phyloP scores from a whole-genome alignment of 2,797 vertebrate species.

The Apogon hyalosoma region DNA sequence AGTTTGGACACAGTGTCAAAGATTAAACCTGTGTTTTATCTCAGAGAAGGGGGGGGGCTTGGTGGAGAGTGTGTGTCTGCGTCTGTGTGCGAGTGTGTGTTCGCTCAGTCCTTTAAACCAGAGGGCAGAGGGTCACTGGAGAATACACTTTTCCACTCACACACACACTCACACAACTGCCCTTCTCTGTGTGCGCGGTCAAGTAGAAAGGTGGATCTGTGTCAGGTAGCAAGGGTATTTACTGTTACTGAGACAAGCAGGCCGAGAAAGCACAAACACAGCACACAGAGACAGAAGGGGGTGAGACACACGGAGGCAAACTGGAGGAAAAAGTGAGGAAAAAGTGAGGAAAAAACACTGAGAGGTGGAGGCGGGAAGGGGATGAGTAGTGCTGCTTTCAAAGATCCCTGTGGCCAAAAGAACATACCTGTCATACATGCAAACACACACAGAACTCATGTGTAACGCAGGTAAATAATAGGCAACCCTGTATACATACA shows the following conservation, averaged over 20 bases:
- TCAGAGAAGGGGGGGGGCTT: constrained; percentile 58
- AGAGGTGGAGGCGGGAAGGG: constrained; percentile 41
- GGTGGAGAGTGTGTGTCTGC: constrained; percentile 42
- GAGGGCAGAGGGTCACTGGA: constrained; percentile 80
- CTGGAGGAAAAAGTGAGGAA: constrained; percentile 29
- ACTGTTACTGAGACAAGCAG: constrained; percentile 81
- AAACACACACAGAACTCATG: constrained; percentile 8
- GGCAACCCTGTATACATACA: too few relatives aligned
- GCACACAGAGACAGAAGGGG: constrained; percentile 11
- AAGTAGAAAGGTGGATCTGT: constrained; percentile 86
- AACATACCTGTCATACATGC: constrained; percentile 47
- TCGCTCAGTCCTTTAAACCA: constrained; percentile 78
- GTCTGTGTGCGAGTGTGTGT: constrained; percentile 31
- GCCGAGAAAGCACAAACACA: constrained; percentile 69
- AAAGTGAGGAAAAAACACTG: constrained; percentile 17
- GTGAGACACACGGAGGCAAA: constrained; percentile 18
- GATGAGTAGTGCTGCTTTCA: constrained; percentile 22
- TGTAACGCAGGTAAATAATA: not conserved
- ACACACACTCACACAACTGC: constrained; percentile 54
- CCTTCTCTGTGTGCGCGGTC: constrained; percentile 81
- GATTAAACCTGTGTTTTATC: constrained; percentile 84
- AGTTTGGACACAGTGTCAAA: constrained; percentile 82
- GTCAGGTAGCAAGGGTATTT: constrained; percentile 84
- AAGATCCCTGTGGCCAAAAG: constrained; percentile 56
- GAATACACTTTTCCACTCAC: constrained; percentile 65